Evolutionary conservation across 1,140 invertebrate species (phyloP).

Genomic region (Stenopsyche tienmushanensis): DNA sequence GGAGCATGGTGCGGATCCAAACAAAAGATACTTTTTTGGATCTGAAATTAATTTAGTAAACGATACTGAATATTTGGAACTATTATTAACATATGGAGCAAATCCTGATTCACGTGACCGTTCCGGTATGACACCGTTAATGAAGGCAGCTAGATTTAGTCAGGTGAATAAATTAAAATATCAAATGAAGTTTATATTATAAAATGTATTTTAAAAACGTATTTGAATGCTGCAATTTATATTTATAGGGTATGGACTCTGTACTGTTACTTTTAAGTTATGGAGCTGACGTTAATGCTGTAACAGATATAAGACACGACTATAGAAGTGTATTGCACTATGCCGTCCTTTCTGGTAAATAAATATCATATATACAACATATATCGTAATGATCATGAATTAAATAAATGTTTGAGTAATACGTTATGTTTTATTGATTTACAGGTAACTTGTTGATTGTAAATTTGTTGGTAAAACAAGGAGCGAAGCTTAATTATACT

Average conservation of each 20-base stretch:
- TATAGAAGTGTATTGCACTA: slow-evolving; percentile 83
- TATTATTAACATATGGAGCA: slow-evolving; percentile 81
- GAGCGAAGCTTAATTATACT: slow-evolving; percentile 68
- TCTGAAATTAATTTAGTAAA: slow-evolving; percentile 86
- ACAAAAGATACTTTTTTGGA: slow-evolving; percentile 84
- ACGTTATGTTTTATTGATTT: slow-evolving; percentile 10
- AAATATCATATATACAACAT: background rate
- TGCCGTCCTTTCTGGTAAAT: slow-evolving; percentile 72
- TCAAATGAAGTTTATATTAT: background rate
- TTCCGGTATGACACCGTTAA: slow-evolving; percentile 80
- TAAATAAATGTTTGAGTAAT: slow-evolving; percentile 1
- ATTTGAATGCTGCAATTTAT: background rate
- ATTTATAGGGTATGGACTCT: slow-evolving; percentile 69
- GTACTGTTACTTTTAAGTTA: slow-evolving; percentile 75
- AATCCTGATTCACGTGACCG: slow-evolving; percentile 83
- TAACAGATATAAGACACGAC: slow-evolving; percentile 77
- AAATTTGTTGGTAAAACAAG: slow-evolving; percentile 79
- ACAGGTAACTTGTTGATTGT: slow-evolving; percentile 71
- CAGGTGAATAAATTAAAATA: slow-evolving; percentile 57
- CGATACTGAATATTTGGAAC: slow-evolving; percentile 78
- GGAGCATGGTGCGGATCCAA: slow-evolving; percentile 73
- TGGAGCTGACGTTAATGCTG: slow-evolving; percentile 80
- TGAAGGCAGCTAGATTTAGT: slow-evolving; percentile 80
- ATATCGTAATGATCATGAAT: background rate
- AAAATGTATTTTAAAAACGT: background rate